Evolutionary conservation across 2,797 vertebrate genomes (phyloP).

Genomic region (Pachyuromys duprasi): DNA sequence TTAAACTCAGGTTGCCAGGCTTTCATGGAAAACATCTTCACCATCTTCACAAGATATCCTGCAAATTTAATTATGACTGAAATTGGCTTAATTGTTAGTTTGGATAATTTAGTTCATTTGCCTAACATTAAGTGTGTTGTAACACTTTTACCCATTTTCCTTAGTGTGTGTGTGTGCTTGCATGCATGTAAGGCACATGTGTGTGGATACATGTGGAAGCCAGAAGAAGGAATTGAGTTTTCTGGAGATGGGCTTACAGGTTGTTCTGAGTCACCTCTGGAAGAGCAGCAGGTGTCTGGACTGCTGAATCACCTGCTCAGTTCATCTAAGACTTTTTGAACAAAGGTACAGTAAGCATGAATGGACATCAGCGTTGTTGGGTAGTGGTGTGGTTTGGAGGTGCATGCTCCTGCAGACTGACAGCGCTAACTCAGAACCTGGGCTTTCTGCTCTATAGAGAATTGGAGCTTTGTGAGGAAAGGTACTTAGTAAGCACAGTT

Average conservation of each 20-base stretch:
- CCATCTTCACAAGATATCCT: background rate
- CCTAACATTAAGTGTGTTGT: conserved; percentile 74
- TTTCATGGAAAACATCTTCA: background rate
- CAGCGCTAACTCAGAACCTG: background rate
- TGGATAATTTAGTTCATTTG: conserved; percentile 44
- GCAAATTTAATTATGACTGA: conserved; percentile 73
- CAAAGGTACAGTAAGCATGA: background rate
- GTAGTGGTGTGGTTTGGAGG: background rate
- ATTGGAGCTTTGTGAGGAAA: background rate
- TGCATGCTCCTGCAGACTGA: background rate
- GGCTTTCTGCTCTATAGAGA: background rate
- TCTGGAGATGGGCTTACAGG: background rate
- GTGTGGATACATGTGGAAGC: background rate
- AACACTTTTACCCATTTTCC: conserved; percentile 54
- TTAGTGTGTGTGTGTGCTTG: background rate
- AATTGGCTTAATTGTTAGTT: conserved; percentile 55
- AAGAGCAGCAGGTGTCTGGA: background rate
- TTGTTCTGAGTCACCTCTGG: background rate
- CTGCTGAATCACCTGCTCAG: too few species aligned
- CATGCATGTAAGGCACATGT: background rate
- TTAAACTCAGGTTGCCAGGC: background rate
- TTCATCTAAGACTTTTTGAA: accelerated
- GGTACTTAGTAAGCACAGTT: background rate
- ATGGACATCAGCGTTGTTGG: background rate
- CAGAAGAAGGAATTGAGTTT: background rate